Percentiles rank a stretch among this genome's conserved stretches.
Evolutionary conservation across 2,797 vertebrate species (phyloP).

Genomic region (Chromobotia macracanthus): DNA sequence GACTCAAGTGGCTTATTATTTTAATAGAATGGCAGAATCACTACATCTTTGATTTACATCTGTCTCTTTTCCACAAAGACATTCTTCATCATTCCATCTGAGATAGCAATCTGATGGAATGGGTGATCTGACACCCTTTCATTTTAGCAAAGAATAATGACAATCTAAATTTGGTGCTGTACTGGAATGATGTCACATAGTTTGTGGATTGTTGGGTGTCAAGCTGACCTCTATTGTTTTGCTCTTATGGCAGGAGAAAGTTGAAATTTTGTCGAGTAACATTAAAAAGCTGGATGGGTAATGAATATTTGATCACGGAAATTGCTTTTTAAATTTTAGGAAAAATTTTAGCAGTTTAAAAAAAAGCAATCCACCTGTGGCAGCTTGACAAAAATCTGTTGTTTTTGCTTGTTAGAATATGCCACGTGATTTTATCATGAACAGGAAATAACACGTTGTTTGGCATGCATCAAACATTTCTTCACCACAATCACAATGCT

Average conservation of each 20-base stretch:
- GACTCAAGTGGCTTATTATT: too few relatives aligned
- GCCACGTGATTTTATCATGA: neutral
- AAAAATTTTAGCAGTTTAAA: too few relatives aligned
- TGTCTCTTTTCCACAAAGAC: neutral
- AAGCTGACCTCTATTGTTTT: neutral
- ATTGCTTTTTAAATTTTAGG: neutral
- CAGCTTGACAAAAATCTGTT: neutral
- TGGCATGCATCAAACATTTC: neutral
- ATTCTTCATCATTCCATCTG: too few relatives aligned
- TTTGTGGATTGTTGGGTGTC: neutral
- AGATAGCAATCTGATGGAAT: too few relatives aligned
- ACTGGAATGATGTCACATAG: neutral
- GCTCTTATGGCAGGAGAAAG: neutral
- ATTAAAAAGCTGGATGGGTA: neutral
- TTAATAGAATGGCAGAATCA: too few relatives aligned
- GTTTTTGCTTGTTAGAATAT: neutral
- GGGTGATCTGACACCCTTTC: neutral
- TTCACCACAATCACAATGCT: neutral
- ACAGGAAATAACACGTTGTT: neutral
- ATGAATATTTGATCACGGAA: neutral
- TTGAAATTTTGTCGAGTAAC: neutral
- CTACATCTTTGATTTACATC: too few relatives aligned
- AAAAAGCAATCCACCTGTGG: conserved; percentile 13
- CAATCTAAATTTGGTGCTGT: conserved; percentile 8
- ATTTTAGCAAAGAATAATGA: neutral